These are phyloP conservation scores for Labrus mixtus DNA, from an alignment of 2,113 vertebrate genomes.

Conservation along the genomic window DNA sequence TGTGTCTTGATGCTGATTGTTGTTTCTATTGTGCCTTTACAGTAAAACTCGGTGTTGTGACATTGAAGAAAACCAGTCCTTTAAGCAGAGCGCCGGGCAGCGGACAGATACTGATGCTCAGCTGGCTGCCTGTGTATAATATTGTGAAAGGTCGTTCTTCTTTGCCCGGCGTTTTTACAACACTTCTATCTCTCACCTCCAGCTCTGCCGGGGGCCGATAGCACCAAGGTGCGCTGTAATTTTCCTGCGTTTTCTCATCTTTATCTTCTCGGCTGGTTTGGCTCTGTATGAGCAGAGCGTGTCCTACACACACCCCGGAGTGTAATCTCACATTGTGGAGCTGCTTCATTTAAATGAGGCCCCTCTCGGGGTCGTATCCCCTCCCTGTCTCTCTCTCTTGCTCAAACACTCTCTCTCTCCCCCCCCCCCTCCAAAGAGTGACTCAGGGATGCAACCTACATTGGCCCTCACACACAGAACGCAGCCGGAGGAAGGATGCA, in stretches of 20 bases:
- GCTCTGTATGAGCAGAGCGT: conserved; percentile 48
- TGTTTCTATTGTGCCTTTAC: conserved; percentile 17
- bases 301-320: conserved; percentile 61
- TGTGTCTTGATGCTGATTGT: background rate
- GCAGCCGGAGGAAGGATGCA: background rate
- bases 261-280: conserved; percentile 61
- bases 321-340: conserved; percentile 67
- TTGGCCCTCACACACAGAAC: conserved; percentile 5
- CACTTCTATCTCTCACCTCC: conserved; percentile 72
- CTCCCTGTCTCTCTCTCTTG: conserved; percentile 6
- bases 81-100: conserved; percentile 31
- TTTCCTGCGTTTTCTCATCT: conserved; percentile 71
- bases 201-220: conserved; percentile 67
- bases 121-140: conserved; percentile 48
- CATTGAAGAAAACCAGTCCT: conserved; percentile 56
- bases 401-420: conserved; percentile 38
- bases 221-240: conserved; percentile 62
- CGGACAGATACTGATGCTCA: conserved; percentile 64
- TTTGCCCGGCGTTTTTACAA: conserved; percentile 49
- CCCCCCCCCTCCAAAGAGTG: conserved; percentile 13
- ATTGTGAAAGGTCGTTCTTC: conserved; percentile 64
- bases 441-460: conserved; percentile 27
- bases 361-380: conserved; percentile 64
- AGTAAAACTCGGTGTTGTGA: conserved; percentile 32
- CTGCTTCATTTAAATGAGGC: conserved; percentile 67